A percentile compares a stretch with the other conserved stretches of the same genome.
Conservation (phyloP, 2,888 invertebrate genomes). For the Sesia bembeciformis region DNA sequence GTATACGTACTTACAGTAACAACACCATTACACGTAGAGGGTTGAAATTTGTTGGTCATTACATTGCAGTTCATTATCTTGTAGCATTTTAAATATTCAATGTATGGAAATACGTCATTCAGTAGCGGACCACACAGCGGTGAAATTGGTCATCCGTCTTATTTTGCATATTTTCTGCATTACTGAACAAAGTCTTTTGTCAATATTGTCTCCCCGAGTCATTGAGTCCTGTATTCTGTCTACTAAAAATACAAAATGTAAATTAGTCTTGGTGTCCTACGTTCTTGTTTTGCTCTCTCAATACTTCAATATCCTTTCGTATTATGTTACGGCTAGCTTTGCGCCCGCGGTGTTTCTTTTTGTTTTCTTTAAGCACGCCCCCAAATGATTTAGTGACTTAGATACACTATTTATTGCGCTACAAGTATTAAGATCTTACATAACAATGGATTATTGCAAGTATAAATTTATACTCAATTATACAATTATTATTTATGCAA, state of each 20-base stretch:
- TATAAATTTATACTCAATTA: no score
- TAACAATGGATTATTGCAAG: no score
- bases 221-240: slow-evolving; percentile 30
- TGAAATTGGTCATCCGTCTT: slow-evolving; percentile 36
- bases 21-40: no score
- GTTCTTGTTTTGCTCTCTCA: not conserved
- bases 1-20: no score
- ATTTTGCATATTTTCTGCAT: slow-evolving; percentile 67
- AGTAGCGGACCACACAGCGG: slow-evolving; percentile 49
- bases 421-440: no score
- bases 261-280: not conserved
- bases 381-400: not conserved
- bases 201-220: slow-evolving; percentile 59
- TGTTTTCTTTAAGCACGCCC: not conserved
- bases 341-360: not conserved
- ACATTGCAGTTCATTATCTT: slow-evolving; percentile 14
- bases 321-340: not conserved
- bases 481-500: no score
- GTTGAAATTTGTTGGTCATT: slow-evolving; percentile 13
- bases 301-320: not conserved
- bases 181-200: slow-evolving; percentile 57
- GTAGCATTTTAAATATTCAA: slow-evolving; percentile 25
- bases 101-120: slow-evolving; percentile 32
- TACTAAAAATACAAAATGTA: slow-evolving; percentile 33
- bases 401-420: not conserved